Conservation (phyloP, 30 jellyfish, hydroid and myxozoan species). For the Mastigias papua region DNA sequence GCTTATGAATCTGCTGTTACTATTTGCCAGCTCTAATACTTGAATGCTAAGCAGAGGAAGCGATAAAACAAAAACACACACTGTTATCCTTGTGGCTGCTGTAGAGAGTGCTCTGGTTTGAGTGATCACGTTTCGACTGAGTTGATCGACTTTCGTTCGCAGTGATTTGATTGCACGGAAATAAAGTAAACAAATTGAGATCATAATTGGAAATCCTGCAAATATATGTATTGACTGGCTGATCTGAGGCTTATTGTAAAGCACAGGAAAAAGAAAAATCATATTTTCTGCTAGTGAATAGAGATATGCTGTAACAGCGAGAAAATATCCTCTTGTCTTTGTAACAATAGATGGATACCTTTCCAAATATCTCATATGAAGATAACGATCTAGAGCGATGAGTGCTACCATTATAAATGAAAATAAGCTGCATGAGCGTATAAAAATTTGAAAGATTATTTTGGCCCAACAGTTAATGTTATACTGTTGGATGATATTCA, state of each 20-base stretch:
- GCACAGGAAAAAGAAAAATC: neutral
- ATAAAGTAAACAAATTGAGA: neutral
- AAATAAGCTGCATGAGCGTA: neutral
- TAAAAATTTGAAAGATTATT: neutral
- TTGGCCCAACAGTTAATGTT: neutral
- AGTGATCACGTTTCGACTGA: neutral
- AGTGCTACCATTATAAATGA: neutral
- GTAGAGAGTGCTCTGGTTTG: neutral
- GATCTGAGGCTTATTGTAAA: neutral
- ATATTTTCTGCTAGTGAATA: neutral
- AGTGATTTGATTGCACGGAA: neutral
- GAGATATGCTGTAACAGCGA: neutral
- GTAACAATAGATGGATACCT: neutral
- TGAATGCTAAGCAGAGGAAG: neutral
- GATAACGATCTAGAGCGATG: conserved; percentile 8
- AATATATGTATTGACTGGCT: neutral
- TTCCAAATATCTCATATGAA: conserved; percentile 2
- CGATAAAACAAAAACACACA: neutral
- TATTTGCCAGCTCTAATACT: neutral
- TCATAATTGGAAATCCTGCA: neutral
- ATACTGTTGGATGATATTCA: neutral
- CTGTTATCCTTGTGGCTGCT: neutral
- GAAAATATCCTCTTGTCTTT: neutral
- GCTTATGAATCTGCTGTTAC: neutral
- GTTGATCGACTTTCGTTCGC: neutral